Conservation (phyloP, 1,140 invertebrate genomes). For the Dinoponera quadriceps region DNA sequence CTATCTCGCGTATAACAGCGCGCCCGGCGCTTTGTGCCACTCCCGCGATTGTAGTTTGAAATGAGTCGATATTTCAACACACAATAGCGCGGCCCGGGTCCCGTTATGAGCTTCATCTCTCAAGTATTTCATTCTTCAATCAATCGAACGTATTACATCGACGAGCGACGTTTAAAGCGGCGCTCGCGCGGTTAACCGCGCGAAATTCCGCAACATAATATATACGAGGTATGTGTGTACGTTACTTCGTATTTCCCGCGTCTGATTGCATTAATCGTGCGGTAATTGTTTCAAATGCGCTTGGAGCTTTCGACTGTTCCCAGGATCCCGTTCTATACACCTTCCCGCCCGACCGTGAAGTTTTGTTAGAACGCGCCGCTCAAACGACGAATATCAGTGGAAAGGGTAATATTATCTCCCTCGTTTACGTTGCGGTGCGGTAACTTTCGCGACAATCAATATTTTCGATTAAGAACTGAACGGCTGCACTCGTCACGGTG, state of each 20-base stretch:
- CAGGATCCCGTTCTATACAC: not conserved
- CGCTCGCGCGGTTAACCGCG: not conserved
- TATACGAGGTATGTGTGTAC: not conserved
- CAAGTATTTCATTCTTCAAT: constrained; percentile 43
- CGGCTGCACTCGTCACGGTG: too few species aligned
- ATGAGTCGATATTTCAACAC: constrained; percentile 46
- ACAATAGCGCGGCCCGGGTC: constrained; percentile 27
- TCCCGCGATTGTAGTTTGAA: constrained; percentile 43
- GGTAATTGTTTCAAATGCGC: not conserved
- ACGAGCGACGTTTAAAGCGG: constrained; percentile 12
- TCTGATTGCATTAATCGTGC: not conserved
- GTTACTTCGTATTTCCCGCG: not conserved
- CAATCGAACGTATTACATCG: constrained; percentile 6
- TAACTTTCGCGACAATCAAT: too few species aligned
- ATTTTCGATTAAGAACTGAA: too few species aligned
- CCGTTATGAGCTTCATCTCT: constrained; percentile 21
- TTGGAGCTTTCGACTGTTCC: not conserved
- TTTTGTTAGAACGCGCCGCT: too few species aligned
- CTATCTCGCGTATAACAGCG: not conserved
- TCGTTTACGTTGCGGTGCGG: too few species aligned
- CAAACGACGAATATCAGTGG: too few species aligned
- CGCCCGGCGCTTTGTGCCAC: constrained; percentile 19
- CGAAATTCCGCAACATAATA: constrained; percentile 5
- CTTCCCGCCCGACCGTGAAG: too few species aligned
- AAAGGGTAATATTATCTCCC: too few species aligned